Conservation (phyloP, 2,888 invertebrate genomes). For the Acleris sparsana region DNA sequence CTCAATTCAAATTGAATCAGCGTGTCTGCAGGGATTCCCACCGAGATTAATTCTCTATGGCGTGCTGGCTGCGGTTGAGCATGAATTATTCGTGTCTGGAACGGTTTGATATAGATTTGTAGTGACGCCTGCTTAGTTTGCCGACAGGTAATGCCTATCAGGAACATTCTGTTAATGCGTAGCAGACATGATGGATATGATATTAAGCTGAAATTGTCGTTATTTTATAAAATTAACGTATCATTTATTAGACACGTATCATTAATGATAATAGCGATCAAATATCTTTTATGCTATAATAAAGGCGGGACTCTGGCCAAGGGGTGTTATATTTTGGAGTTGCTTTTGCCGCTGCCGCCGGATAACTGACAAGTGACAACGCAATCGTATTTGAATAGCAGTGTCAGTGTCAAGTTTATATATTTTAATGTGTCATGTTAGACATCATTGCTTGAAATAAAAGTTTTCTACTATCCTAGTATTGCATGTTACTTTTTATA, state of each 20-base stretch:
- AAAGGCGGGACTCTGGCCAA: not conserved
- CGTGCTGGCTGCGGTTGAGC: conserved; percentile 46
- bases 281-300: not conserved
- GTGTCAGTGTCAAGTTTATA: too few species aligned
- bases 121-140: conserved; percentile 22
- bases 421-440: too few species aligned
- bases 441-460: too few species aligned
- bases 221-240: too few species aligned
- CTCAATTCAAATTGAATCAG: conserved; percentile 60
- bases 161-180: conserved; percentile 1
- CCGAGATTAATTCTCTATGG: conserved; percentile 50
- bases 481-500: not conserved
- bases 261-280: too few species aligned
- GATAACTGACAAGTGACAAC: too few species aligned
- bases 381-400: too few species aligned
- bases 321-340: too few species aligned
- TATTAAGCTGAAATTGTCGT: too few species aligned
- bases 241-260: too few species aligned
- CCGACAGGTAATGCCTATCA: conserved; percentile 7
- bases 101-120: conserved; percentile 28
- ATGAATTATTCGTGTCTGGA: conserved; percentile 50
- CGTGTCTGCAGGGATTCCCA: conserved; percentile 46
- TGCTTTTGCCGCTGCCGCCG: too few species aligned
- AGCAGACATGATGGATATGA: not conserved
- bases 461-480: not conserved